phyloP scores from a whole-genome alignment of 2,888 invertebrate genomes.

The Ornithoptera alexandrae region DNA sequence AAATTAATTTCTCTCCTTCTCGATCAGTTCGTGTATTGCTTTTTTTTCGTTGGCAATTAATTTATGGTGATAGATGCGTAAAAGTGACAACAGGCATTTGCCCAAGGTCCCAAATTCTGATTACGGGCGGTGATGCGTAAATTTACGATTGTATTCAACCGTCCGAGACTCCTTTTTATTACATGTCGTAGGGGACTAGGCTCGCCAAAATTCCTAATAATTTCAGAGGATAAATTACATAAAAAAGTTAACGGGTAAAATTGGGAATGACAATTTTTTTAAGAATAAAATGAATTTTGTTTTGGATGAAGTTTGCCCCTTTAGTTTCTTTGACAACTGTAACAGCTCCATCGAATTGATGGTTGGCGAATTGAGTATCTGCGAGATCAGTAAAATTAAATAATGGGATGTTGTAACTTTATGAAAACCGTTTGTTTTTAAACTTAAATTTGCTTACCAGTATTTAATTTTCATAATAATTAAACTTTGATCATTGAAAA shows the following conservation, averaged over 20 bases:
- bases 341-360: no score
- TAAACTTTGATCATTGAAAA: neutral
- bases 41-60: conserved; percentile 49
- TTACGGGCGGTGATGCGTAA: conserved; percentile 42
- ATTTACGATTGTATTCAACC: conserved; percentile 39
- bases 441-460: neutral
- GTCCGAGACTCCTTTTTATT: conserved; percentile 34
- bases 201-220: neutral
- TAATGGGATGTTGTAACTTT: no score
- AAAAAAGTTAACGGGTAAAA: neutral
- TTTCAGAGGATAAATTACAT: neutral
- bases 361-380: no score
- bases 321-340: no score
- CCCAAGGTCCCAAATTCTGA: conserved; percentile 42
- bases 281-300: neutral
- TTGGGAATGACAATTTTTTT: neutral
- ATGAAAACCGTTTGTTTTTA: neutral
- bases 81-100: conserved; percentile 38
- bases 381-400: no score
- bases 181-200: conserved; percentile 28
- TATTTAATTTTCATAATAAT: neutral
- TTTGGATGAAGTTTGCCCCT: no score
- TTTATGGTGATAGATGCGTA: conserved; percentile 64
- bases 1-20: conserved; percentile 56
- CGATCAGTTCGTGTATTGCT: conserved; percentile 28